Conservation (phyloP, 2,797 vertebrate species). For the Gallinago stenura region DNA sequence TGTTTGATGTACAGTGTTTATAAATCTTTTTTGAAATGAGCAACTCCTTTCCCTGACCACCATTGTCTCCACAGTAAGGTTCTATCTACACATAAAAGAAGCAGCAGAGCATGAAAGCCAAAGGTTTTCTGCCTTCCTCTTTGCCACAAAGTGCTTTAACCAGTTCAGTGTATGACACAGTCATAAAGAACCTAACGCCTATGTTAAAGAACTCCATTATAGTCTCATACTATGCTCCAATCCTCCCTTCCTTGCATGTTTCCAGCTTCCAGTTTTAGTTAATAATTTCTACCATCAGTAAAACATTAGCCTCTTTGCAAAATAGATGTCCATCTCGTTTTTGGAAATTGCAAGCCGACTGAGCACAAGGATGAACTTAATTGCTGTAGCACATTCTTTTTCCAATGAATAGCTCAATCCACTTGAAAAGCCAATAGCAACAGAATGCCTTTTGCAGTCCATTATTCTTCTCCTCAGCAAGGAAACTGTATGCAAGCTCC, state of each 20-base stretch:
- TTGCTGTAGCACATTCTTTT: constrained; percentile 47
- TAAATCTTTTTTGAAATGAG: background rate
- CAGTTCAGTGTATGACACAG: background rate
- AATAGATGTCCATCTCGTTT: constrained; percentile 41
- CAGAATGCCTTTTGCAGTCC: constrained; percentile 51
- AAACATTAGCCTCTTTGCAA: constrained; percentile 29
- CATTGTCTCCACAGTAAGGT: background rate
- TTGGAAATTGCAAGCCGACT: constrained; percentile 33
- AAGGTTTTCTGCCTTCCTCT: background rate
- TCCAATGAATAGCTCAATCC: constrained; percentile 65
- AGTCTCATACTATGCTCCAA: background rate
- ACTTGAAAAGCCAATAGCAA: constrained; percentile 68
- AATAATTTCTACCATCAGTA: constrained; percentile 41
- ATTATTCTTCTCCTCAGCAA: constrained; percentile 73
- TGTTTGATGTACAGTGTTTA: background rate
- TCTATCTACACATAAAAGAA: background rate
- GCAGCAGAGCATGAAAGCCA: background rate
- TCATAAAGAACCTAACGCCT: background rate
- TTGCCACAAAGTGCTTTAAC: background rate
- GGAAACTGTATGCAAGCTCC: constrained; percentile 39
- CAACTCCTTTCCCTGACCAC: background rate
- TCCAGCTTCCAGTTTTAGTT: constrained; percentile 35
- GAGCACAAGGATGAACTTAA: constrained; percentile 58
- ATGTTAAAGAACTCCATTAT: background rate
- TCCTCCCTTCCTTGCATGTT: background rate